Evolutionary conservation across 2,888 invertebrate species (phyloP).

Genomic region (Agonopterix arenella): DNA sequence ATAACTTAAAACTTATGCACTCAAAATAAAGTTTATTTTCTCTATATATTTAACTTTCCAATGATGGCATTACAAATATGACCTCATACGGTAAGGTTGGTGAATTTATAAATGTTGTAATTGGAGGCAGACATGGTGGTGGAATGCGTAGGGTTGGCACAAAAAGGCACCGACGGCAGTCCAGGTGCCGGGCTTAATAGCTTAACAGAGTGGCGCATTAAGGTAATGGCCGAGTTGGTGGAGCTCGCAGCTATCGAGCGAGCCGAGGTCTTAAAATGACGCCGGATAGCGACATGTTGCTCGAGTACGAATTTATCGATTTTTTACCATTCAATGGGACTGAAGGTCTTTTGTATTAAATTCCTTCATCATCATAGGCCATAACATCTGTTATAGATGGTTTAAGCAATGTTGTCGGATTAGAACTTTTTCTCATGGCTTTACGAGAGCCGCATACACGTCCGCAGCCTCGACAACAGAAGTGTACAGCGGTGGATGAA

Average conservation of each 20-base stretch:
- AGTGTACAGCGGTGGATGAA: no score
- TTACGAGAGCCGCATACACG: no score
- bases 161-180: slow-evolving; percentile 39
- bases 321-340: no score
- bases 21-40: slow-evolving; percentile 9
- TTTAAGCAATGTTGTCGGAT: no score
- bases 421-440: no score
- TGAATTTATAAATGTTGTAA: slow-evolving; percentile 60
- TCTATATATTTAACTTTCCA: no score
- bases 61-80: slow-evolving; percentile 45
- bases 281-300: slow-evolving; percentile 10
- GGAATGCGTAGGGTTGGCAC: slow-evolving; percentile 42
- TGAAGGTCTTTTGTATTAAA: no score
- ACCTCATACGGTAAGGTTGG: slow-evolving; percentile 44
- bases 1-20: slow-evolving; percentile 9
- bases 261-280: slow-evolving; percentile 32
- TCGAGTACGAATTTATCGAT: no score
- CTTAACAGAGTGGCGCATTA: slow-evolving; percentile 58
- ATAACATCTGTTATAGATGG: no score
- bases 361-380: no score
- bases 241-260: slow-evolving; percentile 21
- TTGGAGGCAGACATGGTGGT: slow-evolving; percentile 42
- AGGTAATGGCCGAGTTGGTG: slow-evolving; percentile 44
- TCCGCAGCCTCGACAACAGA: no score
- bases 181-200: slow-evolving; percentile 59